Percentiles rank a stretch among this genome's conserved stretches.
phyloP scores from a whole-genome alignment of 1,140 invertebrate genomes.

The Ips typographus region DNA sequence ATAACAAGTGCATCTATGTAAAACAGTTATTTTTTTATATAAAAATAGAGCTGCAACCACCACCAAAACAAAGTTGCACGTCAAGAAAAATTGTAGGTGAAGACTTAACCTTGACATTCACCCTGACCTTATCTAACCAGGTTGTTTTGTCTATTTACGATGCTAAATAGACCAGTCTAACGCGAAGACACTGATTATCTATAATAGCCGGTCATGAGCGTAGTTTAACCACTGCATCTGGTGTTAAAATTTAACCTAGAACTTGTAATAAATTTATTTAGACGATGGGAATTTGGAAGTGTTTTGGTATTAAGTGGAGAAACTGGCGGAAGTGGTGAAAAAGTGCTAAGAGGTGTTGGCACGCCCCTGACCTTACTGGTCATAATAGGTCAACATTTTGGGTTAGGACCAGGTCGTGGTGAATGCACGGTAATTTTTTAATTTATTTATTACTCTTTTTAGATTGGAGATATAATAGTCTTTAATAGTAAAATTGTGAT shows the following conservation, averaged over 20 bases:
- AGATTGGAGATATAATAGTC: not conserved
- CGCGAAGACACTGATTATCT: constrained; percentile 1
- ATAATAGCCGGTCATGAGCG: not conserved
- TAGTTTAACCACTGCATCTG: not conserved
- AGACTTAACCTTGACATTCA: constrained; percentile 23
- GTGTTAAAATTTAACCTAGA: too few relatives aligned
- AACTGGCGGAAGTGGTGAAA: not conserved
- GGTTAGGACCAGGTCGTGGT: constrained; percentile 10
- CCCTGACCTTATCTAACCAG: constrained; percentile 28
- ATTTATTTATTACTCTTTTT: constrained; percentile 3
- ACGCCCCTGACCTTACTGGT: not conserved
- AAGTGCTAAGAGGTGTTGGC: too few relatives aligned
- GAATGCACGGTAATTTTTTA: constrained; percentile 6
- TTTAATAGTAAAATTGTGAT: constrained; percentile 6
- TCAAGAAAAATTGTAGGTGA: not conserved
- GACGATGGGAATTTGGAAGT: too few relatives aligned
- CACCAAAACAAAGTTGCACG: too few relatives aligned
- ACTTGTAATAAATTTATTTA: too few relatives aligned
- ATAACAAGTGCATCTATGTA: too few relatives aligned
- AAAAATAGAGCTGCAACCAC: too few relatives aligned
- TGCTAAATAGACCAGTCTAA: constrained; percentile 6
- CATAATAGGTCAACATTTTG: constrained; percentile 12
- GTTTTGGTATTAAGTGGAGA: not conserved
- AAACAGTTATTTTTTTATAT: too few relatives aligned
- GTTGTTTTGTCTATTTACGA: constrained; percentile 11